Percentiles rank a stretch among this genome's conserved stretches.
Conservation (phyloP, 2,888 invertebrate species). For the Leptodirus hochenwartii region DNA sequence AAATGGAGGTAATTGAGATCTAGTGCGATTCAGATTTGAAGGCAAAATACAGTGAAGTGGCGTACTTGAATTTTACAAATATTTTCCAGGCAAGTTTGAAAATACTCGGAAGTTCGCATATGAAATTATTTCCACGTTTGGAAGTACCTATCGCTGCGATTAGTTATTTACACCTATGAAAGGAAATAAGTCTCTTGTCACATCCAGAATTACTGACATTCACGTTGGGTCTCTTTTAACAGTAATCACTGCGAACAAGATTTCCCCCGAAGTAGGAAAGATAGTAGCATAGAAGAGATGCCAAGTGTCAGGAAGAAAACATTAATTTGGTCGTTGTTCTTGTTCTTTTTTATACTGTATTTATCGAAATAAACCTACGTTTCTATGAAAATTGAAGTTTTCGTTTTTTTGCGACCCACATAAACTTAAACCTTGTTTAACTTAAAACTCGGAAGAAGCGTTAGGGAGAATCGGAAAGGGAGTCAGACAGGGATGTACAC, state of each 20-base stretch:
- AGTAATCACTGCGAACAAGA: not conserved
- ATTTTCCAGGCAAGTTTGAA: constrained; percentile 3
- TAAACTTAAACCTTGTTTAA: too few relatives aligned
- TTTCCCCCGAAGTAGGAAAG: constrained; percentile 1
- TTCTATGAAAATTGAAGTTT: too few relatives aligned
- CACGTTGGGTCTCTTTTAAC: not conserved
- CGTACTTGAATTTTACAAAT: constrained; percentile 4
- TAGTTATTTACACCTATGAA: too few relatives aligned
- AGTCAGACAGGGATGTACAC: too few relatives aligned
- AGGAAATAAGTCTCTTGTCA: constrained; percentile 2
- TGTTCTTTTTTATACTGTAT: too few relatives aligned
- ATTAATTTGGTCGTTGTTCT: too few relatives aligned
- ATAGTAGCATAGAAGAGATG: not conserved
- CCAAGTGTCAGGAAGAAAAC: constrained; percentile 1
- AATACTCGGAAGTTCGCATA: constrained; percentile 2
- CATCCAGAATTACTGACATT: not conserved
- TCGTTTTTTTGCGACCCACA: too few relatives aligned
- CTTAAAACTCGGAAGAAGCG: too few relatives aligned
- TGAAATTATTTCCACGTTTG: constrained; percentile 5
- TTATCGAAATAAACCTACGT: too few relatives aligned
- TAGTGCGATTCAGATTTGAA: constrained; percentile 12
- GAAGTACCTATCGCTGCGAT: constrained; percentile 5
- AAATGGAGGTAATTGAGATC: constrained; percentile 11
- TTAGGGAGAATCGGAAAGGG: too few relatives aligned
- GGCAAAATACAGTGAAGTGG: constrained; percentile 9